Base-by-base conservation (phyloP, 2,888 invertebrate genomes). In the Andrena bicolor region DNA sequence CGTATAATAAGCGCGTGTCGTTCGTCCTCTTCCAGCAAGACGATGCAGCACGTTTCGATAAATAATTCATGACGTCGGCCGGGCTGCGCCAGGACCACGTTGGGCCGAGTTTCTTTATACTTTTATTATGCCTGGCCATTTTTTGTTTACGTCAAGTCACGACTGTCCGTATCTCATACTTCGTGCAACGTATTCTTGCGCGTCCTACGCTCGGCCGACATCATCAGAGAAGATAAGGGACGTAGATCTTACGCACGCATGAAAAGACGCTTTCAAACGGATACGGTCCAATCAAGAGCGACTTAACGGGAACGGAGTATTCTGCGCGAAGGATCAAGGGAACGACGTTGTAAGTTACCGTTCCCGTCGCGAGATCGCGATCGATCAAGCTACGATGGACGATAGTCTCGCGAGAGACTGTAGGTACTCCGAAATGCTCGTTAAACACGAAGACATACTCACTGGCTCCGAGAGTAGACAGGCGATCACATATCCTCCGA, bases 51-150 rank as follows among this genome's bases (percentile, higher is more conserved):
- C 69, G 74, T 60, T 68, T 63, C 76, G 69, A 87, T 86, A 81
- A 88, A 88, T 88, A 86, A 88, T 88, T 88, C 88, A 88, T 88
- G 76, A 10, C 69, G 73, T 41, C 28, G 56, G 73, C n/a, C 32
- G 71, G 74, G 26, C 32, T 30, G 64, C 30, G 73, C 66, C 78
- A 56, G 41, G 61, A 13, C 63, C 63, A 81, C 41, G 35, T 6
- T 74, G n/a, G 28, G 16, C 81, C 74, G 63, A 85, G 81, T 82
- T 78, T 81, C 60, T 48, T 20, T 16, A 5, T 56, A 56, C 56
- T 20, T 23, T 23, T 23, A n/a, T 53, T 20, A 20, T 49, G 64
- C 49, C 28, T 23, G 51, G 41, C 30, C 8, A n/a, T 41, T 20
- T 48, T 63, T n/a, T 26, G 32, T 53, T 32, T 32, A 61, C 61